Conservation (phyloP, 2,888 invertebrate genomes). For the Protophormia terraenovae region DNA sequence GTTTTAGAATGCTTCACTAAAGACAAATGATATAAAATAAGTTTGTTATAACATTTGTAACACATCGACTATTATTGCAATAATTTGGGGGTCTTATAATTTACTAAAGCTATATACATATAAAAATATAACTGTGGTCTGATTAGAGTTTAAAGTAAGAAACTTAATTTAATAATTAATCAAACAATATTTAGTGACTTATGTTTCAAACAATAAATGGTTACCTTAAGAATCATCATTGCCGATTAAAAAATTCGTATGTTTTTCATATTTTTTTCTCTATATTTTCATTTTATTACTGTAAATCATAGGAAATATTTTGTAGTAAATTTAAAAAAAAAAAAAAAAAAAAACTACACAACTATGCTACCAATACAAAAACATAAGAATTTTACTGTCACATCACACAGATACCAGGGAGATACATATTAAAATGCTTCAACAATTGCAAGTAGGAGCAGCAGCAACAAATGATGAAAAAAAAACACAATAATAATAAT, state of each 20-base stretch:
- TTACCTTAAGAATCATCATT: neutral
- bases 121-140: too few species aligned
- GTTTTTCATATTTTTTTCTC: too few species aligned
- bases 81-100: too few species aligned
- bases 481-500: neutral
- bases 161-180: too few species aligned
- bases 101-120: too few species aligned
- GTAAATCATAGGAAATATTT: conserved; percentile 57
- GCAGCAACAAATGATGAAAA: conserved; percentile 39
- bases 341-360: conserved; percentile 20
- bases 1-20: neutral
- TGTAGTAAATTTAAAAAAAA: conserved; percentile 44
- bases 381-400: neutral
- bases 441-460: conserved; percentile 29
- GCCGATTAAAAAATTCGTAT: too few species aligned
- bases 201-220: too few species aligned
- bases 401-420: conserved; percentile 21
- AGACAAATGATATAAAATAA: neutral
- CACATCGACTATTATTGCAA: too few species aligned
- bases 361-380: neutral
- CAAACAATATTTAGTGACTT: too few species aligned
- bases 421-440: conserved; percentile 28
- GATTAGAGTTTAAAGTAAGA: too few species aligned
- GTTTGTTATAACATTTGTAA: neutral
- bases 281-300: conserved; percentile 22